These are phyloP conservation scores for Apodemia zela DNA, from an alignment of 2,888 invertebrate genomes.

Conservation along the genomic window DNA sequence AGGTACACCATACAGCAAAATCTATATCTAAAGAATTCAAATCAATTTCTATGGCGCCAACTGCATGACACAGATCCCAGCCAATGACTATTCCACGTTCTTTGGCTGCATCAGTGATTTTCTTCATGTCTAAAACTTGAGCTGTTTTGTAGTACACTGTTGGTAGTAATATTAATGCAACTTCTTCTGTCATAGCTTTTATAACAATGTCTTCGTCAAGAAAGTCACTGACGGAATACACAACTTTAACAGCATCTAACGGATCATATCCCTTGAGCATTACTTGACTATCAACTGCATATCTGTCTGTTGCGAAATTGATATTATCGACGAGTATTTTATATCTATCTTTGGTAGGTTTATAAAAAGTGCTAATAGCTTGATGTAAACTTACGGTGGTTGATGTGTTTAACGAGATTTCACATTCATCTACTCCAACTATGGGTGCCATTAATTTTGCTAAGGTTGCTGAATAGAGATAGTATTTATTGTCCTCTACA, in stretches of 20 bases:
- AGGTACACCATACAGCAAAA: conserved; percentile 69
- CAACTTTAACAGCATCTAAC: conserved; percentile 58
- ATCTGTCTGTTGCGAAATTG: conserved; percentile 65
- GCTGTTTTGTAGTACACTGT: conserved; percentile 58
- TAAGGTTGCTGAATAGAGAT: conserved; percentile 48
- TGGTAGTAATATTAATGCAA: conserved; percentile 52
- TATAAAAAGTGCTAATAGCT: conserved; percentile 60
- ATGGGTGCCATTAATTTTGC: conserved; percentile 56
- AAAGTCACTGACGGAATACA: conserved; percentile 45
- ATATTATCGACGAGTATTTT: conserved; percentile 64
- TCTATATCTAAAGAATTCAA: conserved; percentile 55
- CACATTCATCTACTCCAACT: conserved; percentile 53
- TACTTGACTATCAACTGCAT: conserved; percentile 64
- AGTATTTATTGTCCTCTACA: conserved; percentile 52
- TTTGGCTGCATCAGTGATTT: conserved; percentile 52
- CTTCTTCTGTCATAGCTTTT: conserved; percentile 60
- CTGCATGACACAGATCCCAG: conserved; percentile 64
- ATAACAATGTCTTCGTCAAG: conserved; percentile 57
- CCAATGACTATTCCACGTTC: conserved; percentile 53
- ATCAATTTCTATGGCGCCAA: conserved; percentile 56
- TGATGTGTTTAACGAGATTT: conserved; percentile 48
- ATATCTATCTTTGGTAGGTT: conserved; percentile 51
- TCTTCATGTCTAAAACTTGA: conserved; percentile 59
- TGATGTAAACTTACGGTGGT: conserved; percentile 62
- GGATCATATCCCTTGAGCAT: conserved; percentile 55